Evolutionary conservation across 2,888 invertebrate species (phyloP), one percentile per base, ranked within the genome.

Genomic region (Conops quadrifasciatus): DNA sequence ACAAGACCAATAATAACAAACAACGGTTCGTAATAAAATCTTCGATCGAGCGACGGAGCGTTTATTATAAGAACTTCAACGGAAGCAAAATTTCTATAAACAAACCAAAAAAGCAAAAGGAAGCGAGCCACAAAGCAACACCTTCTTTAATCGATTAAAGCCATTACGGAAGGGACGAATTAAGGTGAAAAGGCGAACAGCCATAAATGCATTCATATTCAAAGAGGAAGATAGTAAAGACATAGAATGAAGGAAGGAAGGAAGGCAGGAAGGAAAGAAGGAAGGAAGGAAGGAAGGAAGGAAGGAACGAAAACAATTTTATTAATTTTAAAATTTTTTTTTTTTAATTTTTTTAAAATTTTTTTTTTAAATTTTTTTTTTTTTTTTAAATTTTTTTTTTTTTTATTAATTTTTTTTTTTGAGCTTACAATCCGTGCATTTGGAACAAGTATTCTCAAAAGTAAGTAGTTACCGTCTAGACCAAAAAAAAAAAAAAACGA

Each of bases 61-160:
- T 36, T 36, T 36, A 36, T 7, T 15, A 49, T 49, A 70, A 58
- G 58, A 56, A 58, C 53, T 64, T 45, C 47, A 51, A 47, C 63
- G 64, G 62, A 62, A 68, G 60, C 62, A 51, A 68, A 68, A 68
- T 68, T 68, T 68, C 68, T 68, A 68, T 60, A 68, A 68, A 68
- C 51, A 62, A 67, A 45, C 49, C 16, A 28, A 58, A 26, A 28
- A 58, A 58, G 3, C 28, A 53, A 21, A 53, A 53, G 21, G 21
- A 53, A 49, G n/a, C 49, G 15, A 53, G n/a, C 21, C 53, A 53
- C 24, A 15, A 21, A 53, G 9, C 53, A 53, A 53, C 53, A 21
- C 53, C 53, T 43, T 62, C 24, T n/a, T 62, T 1, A 28, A 16
- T 5, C 9, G 60, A 19, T 11, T 60, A 28, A 9, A 36, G 9